These are phyloP conservation scores for Eumeta japonica DNA, from an alignment of 1,140 invertebrate genomes.

Conservation along the genomic window DNA sequence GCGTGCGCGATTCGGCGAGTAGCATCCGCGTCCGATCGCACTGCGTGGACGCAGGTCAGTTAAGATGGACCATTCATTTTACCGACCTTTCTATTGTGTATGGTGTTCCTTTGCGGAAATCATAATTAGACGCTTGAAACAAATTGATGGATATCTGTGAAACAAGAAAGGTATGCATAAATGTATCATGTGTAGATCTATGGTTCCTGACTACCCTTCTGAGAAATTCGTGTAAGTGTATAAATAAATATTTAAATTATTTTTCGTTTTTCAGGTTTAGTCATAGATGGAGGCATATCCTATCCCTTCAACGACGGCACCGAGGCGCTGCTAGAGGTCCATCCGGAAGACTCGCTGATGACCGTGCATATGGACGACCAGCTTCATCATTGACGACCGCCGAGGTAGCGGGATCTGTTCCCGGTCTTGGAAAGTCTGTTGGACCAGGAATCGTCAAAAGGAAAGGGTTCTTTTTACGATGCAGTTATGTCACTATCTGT, in stretches of 20 bases:
- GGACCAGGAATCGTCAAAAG: too few relatives aligned
- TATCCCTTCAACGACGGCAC: conserved; percentile 95
- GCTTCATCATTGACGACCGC: neutral
- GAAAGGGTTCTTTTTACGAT: neutral
- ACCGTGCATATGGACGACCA: conserved; percentile 70
- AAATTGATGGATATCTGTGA: too few relatives aligned
- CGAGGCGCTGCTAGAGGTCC: conserved; percentile 77
- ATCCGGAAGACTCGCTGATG: conserved; percentile 82
- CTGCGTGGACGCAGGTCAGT: conserved; percentile 83
- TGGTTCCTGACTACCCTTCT: too few relatives aligned
- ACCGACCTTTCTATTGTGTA: too few relatives aligned
- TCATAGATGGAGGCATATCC: conserved; percentile 94
- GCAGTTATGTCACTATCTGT: neutral
- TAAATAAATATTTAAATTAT: conserved; percentile 3
- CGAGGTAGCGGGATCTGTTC: neutral
- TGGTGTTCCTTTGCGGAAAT: too few relatives aligned
- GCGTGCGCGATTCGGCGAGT: conserved; percentile 66
- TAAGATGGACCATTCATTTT: neutral
- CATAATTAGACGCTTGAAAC: too few relatives aligned
- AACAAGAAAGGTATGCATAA: too few relatives aligned
- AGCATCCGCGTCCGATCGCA: conserved; percentile 80
- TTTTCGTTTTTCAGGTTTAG: conserved; percentile 63
- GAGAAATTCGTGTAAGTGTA: too few relatives aligned
- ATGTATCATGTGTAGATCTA: too few relatives aligned
- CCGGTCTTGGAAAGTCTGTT: too few relatives aligned